These are phyloP conservation scores for Glossosoma conforme DNA, from an alignment of 1,140 invertebrate genomes.

Conservation along the genomic window DNA sequence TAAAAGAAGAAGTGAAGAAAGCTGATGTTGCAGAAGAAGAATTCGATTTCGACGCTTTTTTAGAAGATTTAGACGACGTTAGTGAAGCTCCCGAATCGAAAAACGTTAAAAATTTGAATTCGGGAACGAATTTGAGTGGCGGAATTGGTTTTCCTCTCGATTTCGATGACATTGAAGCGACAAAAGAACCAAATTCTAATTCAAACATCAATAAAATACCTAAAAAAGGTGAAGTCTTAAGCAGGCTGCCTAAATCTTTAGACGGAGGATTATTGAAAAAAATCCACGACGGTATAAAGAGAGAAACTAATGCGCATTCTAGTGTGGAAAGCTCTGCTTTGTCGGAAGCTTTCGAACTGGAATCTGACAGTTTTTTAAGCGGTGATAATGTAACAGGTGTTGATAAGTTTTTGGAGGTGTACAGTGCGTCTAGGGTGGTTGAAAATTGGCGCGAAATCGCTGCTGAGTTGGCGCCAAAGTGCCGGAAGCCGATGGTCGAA, in stretches of 20 bases:
- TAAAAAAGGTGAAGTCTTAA: constrained; percentile 14
- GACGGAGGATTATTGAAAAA: background rate
- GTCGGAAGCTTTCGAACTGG: background rate
- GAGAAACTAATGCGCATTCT: constrained; percentile 3
- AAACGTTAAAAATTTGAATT: background rate
- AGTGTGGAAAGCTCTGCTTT: background rate
- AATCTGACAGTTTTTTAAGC: constrained; percentile 3
- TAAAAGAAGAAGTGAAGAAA: too few relatives aligned
- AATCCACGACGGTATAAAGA: constrained; percentile 31
- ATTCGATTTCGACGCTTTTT: constrained; percentile 16
- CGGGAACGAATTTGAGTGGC: background rate
- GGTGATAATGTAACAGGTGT: constrained; percentile 39
- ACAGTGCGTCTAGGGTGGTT: constrained; percentile 49
- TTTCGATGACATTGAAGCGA: constrained; percentile 1
- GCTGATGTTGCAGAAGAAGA: background rate
- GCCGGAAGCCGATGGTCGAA: constrained; percentile 55
- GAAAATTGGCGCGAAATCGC: constrained; percentile 44
- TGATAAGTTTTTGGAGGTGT: constrained; percentile 50
- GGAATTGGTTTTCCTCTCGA: constrained; percentile 4
- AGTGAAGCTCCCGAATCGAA: background rate
- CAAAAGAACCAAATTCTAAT: background rate
- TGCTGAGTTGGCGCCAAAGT: constrained; percentile 35
- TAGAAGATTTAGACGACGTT: constrained; percentile 7
- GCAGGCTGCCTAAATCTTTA: constrained; percentile 19
- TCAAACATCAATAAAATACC: constrained; percentile 29